Evolutionary conservation across 2,888 invertebrate genomes (phyloP).

Genomic region (Dorcus parallelipipedus): DNA sequence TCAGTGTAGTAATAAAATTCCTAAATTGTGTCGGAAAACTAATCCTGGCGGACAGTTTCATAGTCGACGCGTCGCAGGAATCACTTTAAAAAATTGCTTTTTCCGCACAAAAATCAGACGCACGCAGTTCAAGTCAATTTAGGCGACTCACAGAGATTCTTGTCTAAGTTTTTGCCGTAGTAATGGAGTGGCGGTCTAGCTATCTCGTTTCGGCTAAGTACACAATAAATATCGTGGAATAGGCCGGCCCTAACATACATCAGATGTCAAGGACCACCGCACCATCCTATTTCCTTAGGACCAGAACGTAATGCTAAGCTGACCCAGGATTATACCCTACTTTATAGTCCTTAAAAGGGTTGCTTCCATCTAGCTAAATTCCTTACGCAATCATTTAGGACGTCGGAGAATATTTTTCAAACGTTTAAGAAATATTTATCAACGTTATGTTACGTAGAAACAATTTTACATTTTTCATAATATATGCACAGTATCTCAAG

Average conservation of each 20-base stretch:
- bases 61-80: no score
- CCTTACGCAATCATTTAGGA: conserved; percentile 16
- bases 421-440: no score
- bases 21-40: no score
- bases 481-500: no score
- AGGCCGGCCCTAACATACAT: conserved; percentile 44
- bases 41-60: no score
- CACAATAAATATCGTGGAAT: conserved; percentile 49
- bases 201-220: conserved; percentile 49
- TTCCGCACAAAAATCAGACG: no score
- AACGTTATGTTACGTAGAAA: no score
- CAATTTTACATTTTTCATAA: no score
- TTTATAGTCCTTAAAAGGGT: conserved; percentile 19
- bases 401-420: conserved; percentile 1
- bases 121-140: conserved; percentile 1
- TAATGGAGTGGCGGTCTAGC: conserved; percentile 21
- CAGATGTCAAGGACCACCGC: conserved; percentile 41
- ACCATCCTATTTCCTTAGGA: conserved; percentile 46
- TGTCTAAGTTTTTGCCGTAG: conserved; percentile 12
- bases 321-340: conserved; percentile 19
- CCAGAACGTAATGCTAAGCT: conserved; percentile 35
- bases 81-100: no score
- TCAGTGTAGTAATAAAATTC: no score
- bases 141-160: conserved; percentile 3
- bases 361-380: conserved; percentile 15